phyloP scores from a whole-genome alignment of 2,888 invertebrate species.

The Acanthosepion lycidas region DNA sequence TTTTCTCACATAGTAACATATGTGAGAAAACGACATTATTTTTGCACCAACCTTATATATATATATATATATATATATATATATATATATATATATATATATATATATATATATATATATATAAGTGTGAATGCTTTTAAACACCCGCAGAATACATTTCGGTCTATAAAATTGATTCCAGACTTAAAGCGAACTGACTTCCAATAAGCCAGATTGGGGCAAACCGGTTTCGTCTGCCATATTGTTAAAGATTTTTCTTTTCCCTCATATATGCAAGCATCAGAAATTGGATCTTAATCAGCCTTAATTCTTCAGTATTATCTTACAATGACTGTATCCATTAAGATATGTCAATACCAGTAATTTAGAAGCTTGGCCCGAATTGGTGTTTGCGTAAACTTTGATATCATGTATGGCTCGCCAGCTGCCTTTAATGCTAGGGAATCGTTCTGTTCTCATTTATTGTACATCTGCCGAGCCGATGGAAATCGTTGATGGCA shows the following conservation, averaged over 20 bases:
- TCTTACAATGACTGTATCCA: background rate
- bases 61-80: background rate
- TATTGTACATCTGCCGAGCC: background rate
- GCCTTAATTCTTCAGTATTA: background rate
- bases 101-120: background rate
- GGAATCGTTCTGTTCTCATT: background rate
- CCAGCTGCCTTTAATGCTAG: background rate
- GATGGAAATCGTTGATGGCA: background rate
- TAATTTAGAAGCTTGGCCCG: background rate
- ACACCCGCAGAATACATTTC: background rate
- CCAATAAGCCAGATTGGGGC: background rate
- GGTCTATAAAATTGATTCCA: background rate
- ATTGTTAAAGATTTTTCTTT: background rate
- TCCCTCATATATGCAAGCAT: background rate
- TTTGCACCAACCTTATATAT: no score
- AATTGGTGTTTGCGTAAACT: background rate
- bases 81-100: background rate
- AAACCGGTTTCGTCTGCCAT: background rate
- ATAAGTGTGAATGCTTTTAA: background rate
- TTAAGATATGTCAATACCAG: background rate
- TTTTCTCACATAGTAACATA: no score
- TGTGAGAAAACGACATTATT: no score
- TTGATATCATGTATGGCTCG: background rate
- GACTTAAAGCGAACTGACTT: background rate
- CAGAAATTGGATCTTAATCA: slow-evolving; percentile 6